Evolutionary conservation across 2,113 vertebrate species (phyloP).

Genomic region (Monarcha castaneiventris): DNA sequence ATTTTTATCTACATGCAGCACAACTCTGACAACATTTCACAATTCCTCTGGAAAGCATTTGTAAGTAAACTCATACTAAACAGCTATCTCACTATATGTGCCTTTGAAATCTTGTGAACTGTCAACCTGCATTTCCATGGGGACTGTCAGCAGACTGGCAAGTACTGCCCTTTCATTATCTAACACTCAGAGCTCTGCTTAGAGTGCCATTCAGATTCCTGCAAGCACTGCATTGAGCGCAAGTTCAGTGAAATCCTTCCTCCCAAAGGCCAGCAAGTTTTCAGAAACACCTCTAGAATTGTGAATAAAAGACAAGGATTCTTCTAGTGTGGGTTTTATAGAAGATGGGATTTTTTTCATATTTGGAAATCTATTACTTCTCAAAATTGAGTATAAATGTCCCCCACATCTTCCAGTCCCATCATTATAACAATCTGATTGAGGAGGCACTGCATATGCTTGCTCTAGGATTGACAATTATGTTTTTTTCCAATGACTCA

Average conservation of each 20-base stretch:
- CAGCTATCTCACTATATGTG: not conserved
- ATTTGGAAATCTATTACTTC: not conserved
- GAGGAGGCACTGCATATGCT: slow-evolving; percentile 8
- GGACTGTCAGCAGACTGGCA: not conserved
- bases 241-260: slow-evolving; percentile 23
- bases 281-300: not conserved
- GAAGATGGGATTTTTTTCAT: not conserved
- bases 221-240: slow-evolving; percentile 1
- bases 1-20: slow-evolving; percentile 31
- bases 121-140: not conserved
- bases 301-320: not conserved
- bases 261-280: not conserved
- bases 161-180: not conserved
- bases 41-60: slow-evolving; percentile 11
- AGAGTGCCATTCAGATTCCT: not conserved
- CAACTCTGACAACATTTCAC: not conserved
- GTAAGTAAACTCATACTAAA: not conserved
- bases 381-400: not conserved
- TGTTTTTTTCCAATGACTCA: not conserved
- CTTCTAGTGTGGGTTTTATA: not conserved
- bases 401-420: not conserved
- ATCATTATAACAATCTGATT: not conserved
- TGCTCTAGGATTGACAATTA: not conserved
- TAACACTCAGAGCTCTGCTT: not conserved
- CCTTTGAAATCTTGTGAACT: not conserved